Base-by-base conservation (phyloP, 2,888 invertebrate species). In the Pristionchus maxplancki region DNA sequence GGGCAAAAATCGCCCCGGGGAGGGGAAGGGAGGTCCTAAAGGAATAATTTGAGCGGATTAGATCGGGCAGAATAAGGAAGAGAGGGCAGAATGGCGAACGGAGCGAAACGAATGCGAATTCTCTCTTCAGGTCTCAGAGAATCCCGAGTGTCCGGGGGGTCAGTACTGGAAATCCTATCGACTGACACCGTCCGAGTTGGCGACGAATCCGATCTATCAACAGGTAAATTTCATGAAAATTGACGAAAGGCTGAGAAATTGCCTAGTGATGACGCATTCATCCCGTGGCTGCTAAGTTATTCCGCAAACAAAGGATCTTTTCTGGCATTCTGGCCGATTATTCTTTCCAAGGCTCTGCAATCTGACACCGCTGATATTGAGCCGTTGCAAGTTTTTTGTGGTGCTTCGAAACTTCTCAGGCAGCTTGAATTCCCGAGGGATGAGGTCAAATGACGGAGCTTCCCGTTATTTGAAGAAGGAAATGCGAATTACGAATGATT, bases 131-230 rank as follows among this genome's bases (percentile, higher is more conserved):
- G 92, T 92, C 31, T 91, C 91, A 5, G 89, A 91, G 50, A 93
- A 93, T 87, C 91, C 91, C 8, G 88, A 82, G 17, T 93, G 93
- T 89, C 90, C 91, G 3, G 92, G 92, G 74, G 92, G 92, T 15
- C 89, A 89, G 44, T 90, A 92, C 88, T 93, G 93, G 93, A 93
- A 93, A 74, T 91, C 92, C 9, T 93, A 93, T 81, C 91, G 91
- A 40, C 89, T 93, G 11, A 89, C 91, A 58, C 93, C 93, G 0
- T 92, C 92, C 2, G 85, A 89, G 0, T 37, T 93, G 85, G 92
- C 93, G 0, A 84, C 71, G 34, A 92, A 93, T 88, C 91, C 92
- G 13, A 84, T 92, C 40, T 93, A 93, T 88, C 91, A 92, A 34
- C 91, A 93, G 90, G 91, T 91, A 81, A 62, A 15, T 58, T 28